Evolutionary conservation across 2,888 invertebrate species (phyloP).

Genomic region (Margaritifera margaritifera): DNA sequence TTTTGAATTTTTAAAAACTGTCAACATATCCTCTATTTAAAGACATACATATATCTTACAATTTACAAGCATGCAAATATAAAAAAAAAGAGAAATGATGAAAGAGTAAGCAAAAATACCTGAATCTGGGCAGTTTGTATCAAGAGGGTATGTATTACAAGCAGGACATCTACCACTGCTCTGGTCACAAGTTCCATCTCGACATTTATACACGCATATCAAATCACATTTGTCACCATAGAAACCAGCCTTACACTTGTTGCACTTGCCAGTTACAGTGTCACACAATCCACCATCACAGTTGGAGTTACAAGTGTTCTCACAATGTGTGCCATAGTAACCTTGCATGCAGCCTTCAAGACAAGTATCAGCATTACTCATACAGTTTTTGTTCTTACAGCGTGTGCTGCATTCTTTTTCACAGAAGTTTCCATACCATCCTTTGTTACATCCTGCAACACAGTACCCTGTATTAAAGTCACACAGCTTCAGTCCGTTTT

Average conservation of each 20-base stretch:
- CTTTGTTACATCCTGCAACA: slow-evolving; percentile 14
- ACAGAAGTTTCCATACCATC: slow-evolving; percentile 18
- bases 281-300: slow-evolving; percentile 23
- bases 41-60: no score
- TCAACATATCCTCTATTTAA: no score
- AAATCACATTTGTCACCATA: slow-evolving; percentile 24
- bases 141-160: no score
- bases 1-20: no score
- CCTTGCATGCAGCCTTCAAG: slow-evolving; percentile 17
- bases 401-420: slow-evolving; percentile 10
- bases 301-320: slow-evolving; percentile 6
- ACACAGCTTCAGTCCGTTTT: no score
- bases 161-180: slow-evolving; percentile 16
- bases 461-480: slow-evolving; percentile 12
- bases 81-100: no score
- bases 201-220: no score
- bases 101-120: no score
- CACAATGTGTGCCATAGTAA: no score
- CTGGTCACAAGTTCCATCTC: slow-evolving; percentile 21
- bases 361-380: slow-evolving; percentile 12
- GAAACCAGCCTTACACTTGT: slow-evolving; percentile 16
- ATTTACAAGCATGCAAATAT: no score
- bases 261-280: slow-evolving; percentile 21
- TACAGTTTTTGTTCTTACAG: slow-evolving; percentile 20
- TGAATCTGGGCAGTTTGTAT: no score